Evolutionary conservation across 2,113 vertebrate species (phyloP).

Genomic region (Alectura lathami): DNA sequence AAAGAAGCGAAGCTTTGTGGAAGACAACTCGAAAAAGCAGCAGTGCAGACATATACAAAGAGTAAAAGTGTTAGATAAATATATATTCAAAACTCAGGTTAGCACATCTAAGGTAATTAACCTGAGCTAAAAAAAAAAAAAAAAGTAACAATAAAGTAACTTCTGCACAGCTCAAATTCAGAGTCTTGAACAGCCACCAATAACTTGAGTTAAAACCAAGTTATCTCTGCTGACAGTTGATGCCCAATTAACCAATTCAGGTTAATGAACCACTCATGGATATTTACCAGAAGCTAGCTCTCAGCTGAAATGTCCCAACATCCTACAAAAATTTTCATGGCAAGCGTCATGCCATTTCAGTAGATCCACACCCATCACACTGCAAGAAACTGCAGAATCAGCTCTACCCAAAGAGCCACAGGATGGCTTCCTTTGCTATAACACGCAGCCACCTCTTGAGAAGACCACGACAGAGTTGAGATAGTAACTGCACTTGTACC

Average conservation of each 20-base stretch:
- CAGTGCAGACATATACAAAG: neutral
- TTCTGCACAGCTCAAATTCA: neutral
- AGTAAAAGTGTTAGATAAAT: neutral
- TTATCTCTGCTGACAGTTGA: neutral
- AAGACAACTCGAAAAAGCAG: constrained; percentile 7
- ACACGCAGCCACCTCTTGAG: neutral
- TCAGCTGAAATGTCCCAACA: neutral
- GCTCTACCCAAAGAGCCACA: neutral
- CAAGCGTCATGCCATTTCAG: neutral
- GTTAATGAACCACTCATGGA: neutral
- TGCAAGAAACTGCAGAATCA: neutral
- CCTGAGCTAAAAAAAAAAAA: neutral
- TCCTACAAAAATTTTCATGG: neutral
- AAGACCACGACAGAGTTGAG: neutral
- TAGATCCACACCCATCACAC: neutral
- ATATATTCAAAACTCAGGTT: neutral
- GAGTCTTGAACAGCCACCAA: neutral
- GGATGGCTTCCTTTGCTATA: neutral
- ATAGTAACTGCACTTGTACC: neutral
- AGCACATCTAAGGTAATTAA: neutral
- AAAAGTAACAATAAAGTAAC: neutral
- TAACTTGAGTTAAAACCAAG: neutral
- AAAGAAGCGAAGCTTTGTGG: neutral
- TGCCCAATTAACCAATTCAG: constrained; percentile 22
- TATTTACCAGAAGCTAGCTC: neutral